Conservation (phyloP, 2,797 vertebrate genomes). For the Gila robusta region DNA sequence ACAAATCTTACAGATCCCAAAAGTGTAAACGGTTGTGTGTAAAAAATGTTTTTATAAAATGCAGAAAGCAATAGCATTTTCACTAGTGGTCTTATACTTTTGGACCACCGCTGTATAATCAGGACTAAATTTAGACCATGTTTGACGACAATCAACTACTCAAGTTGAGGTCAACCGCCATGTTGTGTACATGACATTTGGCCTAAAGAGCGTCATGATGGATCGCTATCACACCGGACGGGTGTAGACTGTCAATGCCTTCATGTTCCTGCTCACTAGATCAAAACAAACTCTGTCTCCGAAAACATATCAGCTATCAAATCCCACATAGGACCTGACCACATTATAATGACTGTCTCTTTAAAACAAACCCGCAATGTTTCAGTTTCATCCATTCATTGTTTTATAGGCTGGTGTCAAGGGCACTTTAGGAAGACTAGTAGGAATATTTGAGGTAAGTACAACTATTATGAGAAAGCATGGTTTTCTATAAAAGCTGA, state of each 20-base stretch:
- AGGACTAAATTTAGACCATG: constrained; percentile 28
- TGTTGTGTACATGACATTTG: constrained; percentile 31
- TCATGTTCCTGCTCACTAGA: background rate
- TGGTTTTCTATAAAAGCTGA: background rate
- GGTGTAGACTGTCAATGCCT: background rate
- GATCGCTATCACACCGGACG: background rate
- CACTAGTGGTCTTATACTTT: background rate
- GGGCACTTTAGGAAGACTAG: constrained; percentile 95
- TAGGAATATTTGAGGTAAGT: constrained; percentile 97
- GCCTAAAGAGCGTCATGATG: background rate
- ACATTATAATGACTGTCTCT: background rate
- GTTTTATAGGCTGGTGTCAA: constrained; percentile 93
- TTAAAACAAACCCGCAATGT: background rate
- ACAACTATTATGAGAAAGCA: constrained; percentile 62
- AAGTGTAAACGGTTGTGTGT: background rate
- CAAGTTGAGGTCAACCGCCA: background rate
- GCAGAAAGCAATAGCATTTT: background rate
- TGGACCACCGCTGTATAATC: background rate
- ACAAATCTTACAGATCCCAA: background rate
- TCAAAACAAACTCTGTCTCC: background rate
- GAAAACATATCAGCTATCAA: constrained; percentile 1
- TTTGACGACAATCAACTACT: constrained; percentile 6
- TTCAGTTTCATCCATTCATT: constrained; percentile 13
- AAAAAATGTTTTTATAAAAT: background rate
- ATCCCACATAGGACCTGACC: background rate